Percentiles rank a stretch among this genome's conserved stretches.
Evolutionary conservation across 2,888 invertebrate species (phyloP).

Genomic region (Eurytoma californica): DNA sequence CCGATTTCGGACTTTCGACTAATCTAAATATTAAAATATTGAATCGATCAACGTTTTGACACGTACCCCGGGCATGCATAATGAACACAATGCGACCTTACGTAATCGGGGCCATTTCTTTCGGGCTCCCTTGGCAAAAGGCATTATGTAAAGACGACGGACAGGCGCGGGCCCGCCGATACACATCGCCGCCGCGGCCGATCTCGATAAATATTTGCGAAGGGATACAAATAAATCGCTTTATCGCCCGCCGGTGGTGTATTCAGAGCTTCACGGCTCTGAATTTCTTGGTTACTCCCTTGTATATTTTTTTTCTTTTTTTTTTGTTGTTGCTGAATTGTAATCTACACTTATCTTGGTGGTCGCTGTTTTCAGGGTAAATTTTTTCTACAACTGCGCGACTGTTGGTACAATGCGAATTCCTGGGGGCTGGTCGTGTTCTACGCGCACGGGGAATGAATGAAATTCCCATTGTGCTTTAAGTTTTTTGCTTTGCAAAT

Average conservation of each 20-base stretch:
- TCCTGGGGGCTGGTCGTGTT: slow-evolving; percentile 2
- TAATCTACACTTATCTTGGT: too few species aligned
- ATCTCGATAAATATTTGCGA: slow-evolving; percentile 15
- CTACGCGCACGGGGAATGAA: neutral
- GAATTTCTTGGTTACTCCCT: too few species aligned
- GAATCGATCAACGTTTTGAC: slow-evolving; percentile 35
- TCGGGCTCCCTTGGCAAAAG: slow-evolving; percentile 10
- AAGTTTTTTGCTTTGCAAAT: neutral
- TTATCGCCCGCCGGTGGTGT: too few species aligned
- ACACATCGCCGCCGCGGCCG: neutral
- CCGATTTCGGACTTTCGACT: slow-evolving; percentile 44
- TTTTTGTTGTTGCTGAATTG: too few species aligned
- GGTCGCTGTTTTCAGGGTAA: too few species aligned
- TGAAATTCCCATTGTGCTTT: neutral
- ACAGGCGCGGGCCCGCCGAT: neutral
- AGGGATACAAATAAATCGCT: neutral
- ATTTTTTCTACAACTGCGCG: too few species aligned
- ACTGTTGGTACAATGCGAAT: slow-evolving; percentile 25
- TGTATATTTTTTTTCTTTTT: too few species aligned
- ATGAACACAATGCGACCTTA: slow-evolving; percentile 38
- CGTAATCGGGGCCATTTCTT: slow-evolving; percentile 15
- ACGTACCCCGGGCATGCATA: neutral
- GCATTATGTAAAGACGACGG: slow-evolving; percentile 20
- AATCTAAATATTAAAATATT: slow-evolving; percentile 48
- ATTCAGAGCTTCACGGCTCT: neutral